phyloP scores from a whole-genome alignment of 1,140 invertebrate species.

The Galendromus occidentalis region DNA sequence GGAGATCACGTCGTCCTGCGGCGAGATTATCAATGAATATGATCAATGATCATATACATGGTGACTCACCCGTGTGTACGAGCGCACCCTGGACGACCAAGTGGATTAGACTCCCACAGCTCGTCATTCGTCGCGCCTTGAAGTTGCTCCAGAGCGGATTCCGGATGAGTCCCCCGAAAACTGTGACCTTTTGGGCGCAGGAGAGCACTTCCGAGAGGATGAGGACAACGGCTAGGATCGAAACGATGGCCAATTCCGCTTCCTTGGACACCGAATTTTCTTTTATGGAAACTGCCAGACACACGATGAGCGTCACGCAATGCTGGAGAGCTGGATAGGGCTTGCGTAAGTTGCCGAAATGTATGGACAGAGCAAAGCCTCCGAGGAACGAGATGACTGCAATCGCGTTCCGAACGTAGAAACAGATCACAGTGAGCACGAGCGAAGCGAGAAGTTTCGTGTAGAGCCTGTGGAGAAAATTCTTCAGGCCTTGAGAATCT shows the following conservation, averaged over 20 bases:
- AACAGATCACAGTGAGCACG: constrained; percentile 7
- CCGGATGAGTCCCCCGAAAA: not conserved
- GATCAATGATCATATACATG: no score
- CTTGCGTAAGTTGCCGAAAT: not conserved
- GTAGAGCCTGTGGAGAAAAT: constrained; percentile 20
- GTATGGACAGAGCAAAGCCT: constrained; percentile 8
- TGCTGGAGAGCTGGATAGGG: not conserved
- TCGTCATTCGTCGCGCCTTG: not conserved
- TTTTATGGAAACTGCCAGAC: not conserved
- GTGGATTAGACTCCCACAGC: not conserved
- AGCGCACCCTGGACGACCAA: not conserved
- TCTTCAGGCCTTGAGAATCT: constrained; percentile 10
- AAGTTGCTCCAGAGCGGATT: constrained; percentile 4
- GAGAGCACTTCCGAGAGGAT: not conserved
- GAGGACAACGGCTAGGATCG: not conserved
- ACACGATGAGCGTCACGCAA: not conserved
- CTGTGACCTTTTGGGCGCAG: not conserved
- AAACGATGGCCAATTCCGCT: not conserved
- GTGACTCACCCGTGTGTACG: not conserved
- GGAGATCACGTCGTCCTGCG: no score
- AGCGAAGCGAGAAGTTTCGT: not conserved
- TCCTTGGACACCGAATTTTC: not conserved
- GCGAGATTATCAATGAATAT: no score
- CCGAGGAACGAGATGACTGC: not conserved
- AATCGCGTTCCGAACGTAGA: not conserved